Base-by-base conservation (phyloP, 2,113 vertebrate species). In the Orthochromis malagaraziensis region DNA sequence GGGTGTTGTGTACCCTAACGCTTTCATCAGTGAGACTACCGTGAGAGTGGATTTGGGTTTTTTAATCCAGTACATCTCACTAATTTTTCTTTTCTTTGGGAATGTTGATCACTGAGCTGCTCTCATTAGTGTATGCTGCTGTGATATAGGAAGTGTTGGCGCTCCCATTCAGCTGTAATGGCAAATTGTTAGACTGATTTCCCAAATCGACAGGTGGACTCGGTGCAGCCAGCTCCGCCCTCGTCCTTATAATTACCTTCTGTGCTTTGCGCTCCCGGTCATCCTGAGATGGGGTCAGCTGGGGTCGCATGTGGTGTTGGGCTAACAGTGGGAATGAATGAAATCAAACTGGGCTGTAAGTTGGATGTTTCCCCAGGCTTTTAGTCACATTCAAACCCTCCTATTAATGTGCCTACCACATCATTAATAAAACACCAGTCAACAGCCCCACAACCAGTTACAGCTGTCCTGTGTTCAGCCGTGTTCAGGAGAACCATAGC, bases 351-450 rank as follows among this genome's bases (percentile, higher is more conserved):
- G 19, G 24, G 70, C 70, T 77, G 42, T 19, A 77, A 49, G 42
- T 49, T 77, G 4, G 75, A 93, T 57, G 91, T 93, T 94, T 95
- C 89, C 91, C 90, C 86, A 85, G 92, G 87, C 38, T 89, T 42
- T 70, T 19, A 26, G 31, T 85, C 75, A 26, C 75, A 85, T 91
- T 85, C 80, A 58, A 84, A 55, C 68, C 77, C 80, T 29, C 60
- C 70, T 31, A 53, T 82, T 94, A 95, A 94, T 88, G 91, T 94
- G 87, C 42, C 80, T 33, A 40, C 84, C 95, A 95, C 93, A 9
- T 93, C 94, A 88, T 95, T 92, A 94, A 95, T 95, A 95, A 93
- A 82, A 42, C 38, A 4, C 21, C 86, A 85, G 92, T 93, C 93
- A 92, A 84, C 92, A 86, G 89, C 82, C 57, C 40, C 57, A 13